Base-by-base conservation (phyloP, 2,113 vertebrate genomes). In the Scopus umbretta region DNA sequence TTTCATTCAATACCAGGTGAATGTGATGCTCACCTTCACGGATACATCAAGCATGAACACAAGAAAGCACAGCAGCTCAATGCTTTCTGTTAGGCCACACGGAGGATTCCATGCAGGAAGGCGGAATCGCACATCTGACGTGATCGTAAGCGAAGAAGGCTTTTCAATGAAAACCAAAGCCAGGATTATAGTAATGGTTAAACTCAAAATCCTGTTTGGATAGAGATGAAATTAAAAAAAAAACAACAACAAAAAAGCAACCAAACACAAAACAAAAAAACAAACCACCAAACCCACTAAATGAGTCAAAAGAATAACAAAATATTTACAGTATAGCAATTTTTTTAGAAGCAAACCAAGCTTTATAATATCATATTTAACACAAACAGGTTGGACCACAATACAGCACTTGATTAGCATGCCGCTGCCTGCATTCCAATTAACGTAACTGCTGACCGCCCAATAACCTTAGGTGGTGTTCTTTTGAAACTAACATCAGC, bases 81-180 rank as follows among this genome's bases (percentile, higher is more conserved):
- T 3, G 52, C 98, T 94, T 92, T 99, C 99, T 0, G 98, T 99
- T 27, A 99, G 58, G 45, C 99, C 99, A 6, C 99, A 99, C 0
- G 99, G 99, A 6, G 99, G 99, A 36, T 99, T 90, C 99, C 99
- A 99, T 3, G 98, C 63, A 0, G 87, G 52, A 5, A 26, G 55
- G 61, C 98, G 98, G 92, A 96, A 97, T 23, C 99, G 98, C 5
- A 98, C 97, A 5, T 99, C 99, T 0, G 99, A 99, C 0, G 99
- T 98, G 18, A 96, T 1, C 0, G 99, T 98, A 63, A 99, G 91
- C 0, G 99, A 99, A 27, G 99, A 99, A 0, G 99, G 99, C 3
- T 96, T 98, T 92, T 99, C 99, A 3, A 99, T 18, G 17, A 99
- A 99, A 9, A 99, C 99, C 98, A 99, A 82, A 63, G 97, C 88